Percentiles rank a stretch among this genome's conserved stretches.
Conservation (phyloP, 2,888 invertebrate species). For the Smittia aterrima region DNA sequence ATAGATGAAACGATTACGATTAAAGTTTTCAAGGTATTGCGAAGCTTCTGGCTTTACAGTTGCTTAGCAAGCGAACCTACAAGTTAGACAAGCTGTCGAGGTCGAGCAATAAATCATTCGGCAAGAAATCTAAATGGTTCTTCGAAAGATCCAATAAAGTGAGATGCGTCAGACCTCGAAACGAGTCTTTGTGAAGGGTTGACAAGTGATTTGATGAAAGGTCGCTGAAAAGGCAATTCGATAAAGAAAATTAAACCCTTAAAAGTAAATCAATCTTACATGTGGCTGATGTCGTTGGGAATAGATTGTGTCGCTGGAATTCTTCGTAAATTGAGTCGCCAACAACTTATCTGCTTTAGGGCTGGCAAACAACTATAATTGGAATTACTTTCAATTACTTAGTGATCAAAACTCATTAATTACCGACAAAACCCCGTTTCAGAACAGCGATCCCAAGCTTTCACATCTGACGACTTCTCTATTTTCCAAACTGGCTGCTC, state of each 20-base stretch:
- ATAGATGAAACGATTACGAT: neutral
- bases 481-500: constrained; percentile 67
- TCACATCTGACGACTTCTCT: constrained; percentile 53
- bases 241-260: neutral
- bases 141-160: constrained; percentile 65
- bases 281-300: constrained; percentile 60
- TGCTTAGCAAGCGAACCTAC: constrained; percentile 52
- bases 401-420: neutral
- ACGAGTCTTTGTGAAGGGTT: constrained; percentile 64
- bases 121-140: constrained; percentile 64
- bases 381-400: neutral
- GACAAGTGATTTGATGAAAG: constrained; percentile 65
- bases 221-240: constrained; percentile 56
- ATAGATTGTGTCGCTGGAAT: constrained; percentile 63
- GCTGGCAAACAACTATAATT: constrained; percentile 58
- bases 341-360: constrained; percentile 63
- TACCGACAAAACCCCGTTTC: constrained; percentile 60
- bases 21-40: neutral
- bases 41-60: neutral
- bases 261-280: constrained; percentile 54
- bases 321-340: constrained; percentile 59
- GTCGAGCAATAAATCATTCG: constrained; percentile 60
- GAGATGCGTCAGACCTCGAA: constrained; percentile 60
- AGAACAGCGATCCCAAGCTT: constrained; percentile 60
- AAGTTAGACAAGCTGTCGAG: constrained; percentile 60